Evolutionary conservation across 2,113 vertebrate genomes (phyloP), one percentile per base, ranked within the genome.

Genomic region (Pseudopodoces humilis): DNA sequence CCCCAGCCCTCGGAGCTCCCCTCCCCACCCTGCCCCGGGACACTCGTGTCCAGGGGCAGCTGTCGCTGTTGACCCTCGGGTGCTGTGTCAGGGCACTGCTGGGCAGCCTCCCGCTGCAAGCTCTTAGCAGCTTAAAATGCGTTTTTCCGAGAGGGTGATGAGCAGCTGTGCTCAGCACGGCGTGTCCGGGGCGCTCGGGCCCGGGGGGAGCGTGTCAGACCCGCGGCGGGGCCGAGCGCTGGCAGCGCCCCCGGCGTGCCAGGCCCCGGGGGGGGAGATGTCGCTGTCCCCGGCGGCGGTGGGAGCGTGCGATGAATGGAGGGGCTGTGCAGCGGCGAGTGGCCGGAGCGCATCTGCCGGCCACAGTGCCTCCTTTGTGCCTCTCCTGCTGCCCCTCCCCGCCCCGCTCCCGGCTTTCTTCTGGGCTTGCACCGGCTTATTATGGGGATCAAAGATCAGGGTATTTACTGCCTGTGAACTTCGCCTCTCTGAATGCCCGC

Each of bases 281-380:
- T 91, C 69, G 2, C 93, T 86, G 75, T 4, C 49, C 55, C 86
- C 9, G 10, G 52, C 15, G 74, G 59, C 8, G 6, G 47, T 2
- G 23, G 33, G 22, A 83, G 68, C n/a, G 0, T 0, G 6, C 41
- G 4, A 67, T 90, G 94, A 93, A 87, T 60, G 90, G 11, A 16
- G 47, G 72, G 72, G 86, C 87, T 82, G 83, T 90, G 84, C 43
- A 7, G 84, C 2, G 1, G 75, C 17, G 2, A 19, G 76, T 0
- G 65, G n/a, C 74, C 92, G 10, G 69, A 5, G 10, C 12, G 8
- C 92, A 95, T 92, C 95, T 95, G 92, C 92, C 2, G 6, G 47
- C 53, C 83, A 94, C 87, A 94, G 92, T 30, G 79, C 63, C 14
- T 39, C 64, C 90, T 92, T 92, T 89, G 90, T 95, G 75, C 52